Evolutionary conservation across 1,140 invertebrate species (phyloP).

Genomic region (Drosophila santomea): DNA sequence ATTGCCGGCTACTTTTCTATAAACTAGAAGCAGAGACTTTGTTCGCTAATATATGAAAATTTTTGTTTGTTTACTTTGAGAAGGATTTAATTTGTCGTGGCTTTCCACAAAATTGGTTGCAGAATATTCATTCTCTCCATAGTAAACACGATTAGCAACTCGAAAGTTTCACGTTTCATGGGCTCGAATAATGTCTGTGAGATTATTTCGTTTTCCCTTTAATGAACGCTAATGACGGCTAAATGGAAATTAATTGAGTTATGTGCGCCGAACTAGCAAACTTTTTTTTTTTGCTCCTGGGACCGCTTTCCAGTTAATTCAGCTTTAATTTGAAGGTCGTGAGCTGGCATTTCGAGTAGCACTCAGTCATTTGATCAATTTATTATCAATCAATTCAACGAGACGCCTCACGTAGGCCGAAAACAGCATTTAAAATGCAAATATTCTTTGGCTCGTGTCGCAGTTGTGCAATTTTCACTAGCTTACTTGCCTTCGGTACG

Average conservation of each 20-base stretch:
- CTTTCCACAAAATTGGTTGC: too few species aligned
- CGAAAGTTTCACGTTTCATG: slow-evolving; percentile 28
- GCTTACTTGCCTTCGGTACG: slow-evolving; percentile 1
- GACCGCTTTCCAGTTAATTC: slow-evolving; percentile 39
- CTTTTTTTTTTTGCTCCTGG: slow-evolving; percentile 24
- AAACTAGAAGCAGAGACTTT: slow-evolving; percentile 5
- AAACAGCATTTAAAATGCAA: slow-evolving; percentile 1
- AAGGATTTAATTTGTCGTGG: slow-evolving; percentile 3
- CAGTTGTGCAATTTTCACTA: slow-evolving; percentile 19
- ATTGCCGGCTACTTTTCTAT: neutral
- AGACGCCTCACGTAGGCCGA: slow-evolving; percentile 16
- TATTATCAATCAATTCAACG: slow-evolving; percentile 51
- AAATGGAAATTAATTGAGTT: slow-evolving; percentile 67
- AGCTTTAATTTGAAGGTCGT: slow-evolving; percentile 53
- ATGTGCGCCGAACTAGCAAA: slow-evolving; percentile 19
- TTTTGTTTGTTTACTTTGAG: slow-evolving; percentile 1
- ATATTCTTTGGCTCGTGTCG: slow-evolving; percentile 8
- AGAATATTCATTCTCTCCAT: slow-evolving; percentile 14
- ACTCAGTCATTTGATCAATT: slow-evolving; percentile 40
- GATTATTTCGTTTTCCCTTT: slow-evolving; percentile 45
- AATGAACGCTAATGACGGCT: slow-evolving; percentile 63
- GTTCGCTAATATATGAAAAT: neutral
- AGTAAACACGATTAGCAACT: slow-evolving; percentile 43
- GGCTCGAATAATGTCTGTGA: neutral
- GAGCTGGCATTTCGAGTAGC: slow-evolving; percentile 29